Base-by-base conservation (phyloP, 2,888 invertebrate species). In the Cantharis rustica region DNA sequence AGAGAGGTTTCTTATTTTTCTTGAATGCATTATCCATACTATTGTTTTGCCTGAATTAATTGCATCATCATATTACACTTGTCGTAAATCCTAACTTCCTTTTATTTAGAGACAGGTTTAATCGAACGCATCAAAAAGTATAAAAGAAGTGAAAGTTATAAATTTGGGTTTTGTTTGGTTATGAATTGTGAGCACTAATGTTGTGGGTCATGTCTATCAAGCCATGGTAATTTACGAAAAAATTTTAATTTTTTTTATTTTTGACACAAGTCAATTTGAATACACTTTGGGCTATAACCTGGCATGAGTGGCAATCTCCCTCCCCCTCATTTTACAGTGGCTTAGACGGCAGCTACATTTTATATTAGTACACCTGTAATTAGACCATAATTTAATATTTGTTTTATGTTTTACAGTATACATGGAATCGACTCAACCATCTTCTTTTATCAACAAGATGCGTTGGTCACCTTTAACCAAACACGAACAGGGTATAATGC, bases 401-500 rank as follows among this genome's bases (percentile, higher is more conserved):
- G 80, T 86, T 86, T 83, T 84, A 80, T 84, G 79, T 85, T 84
- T 88, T 89, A 83, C 88, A 88, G 88, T 87, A 83, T 84, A 84
- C 80, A 79, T 84, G 76, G 87, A 87, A 75, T 77, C 84, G 26
- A 80, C 84, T 31, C 79, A 76, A 69, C 16, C 80, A 31, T 61
- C 79, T 31, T 80, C 84, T 63, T 85, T 85, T 80, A 81, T 85
- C 73, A 83, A 83, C 74, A 85, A 85, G 80, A 83, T 85, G 82
- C 75, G 85, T 71, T 88, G 86, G 85, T 83, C 84, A 23, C 80
- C 80, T 68, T 88, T 90, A 78, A 89, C 88, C 63, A 91, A 90
- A 84, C 88, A 89, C 82, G 90, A 91, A 83, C 90, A 88, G 81
- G 91, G 92, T 84, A 92, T 93, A 88, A 93, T 93, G 92, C 93